phyloP scores from a whole-genome alignment of 2,888 invertebrate genomes.

The Dynastes hyllus region DNA sequence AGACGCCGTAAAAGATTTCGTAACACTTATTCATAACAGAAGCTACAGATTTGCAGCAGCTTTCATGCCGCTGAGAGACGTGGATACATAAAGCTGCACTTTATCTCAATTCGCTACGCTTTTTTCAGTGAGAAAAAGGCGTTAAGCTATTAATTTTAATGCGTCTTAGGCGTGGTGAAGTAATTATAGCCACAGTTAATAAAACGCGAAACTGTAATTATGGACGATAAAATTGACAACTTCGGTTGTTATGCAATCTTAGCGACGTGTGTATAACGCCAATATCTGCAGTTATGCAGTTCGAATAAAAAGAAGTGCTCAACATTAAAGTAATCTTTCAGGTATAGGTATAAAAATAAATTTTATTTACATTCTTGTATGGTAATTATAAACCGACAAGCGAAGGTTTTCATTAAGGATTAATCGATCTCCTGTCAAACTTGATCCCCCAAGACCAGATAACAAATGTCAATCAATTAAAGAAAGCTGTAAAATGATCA shows the following conservation, averaged over 20 bases:
- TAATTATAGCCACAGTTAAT: constrained; percentile 29
- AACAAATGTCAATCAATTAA: too few relatives aligned
- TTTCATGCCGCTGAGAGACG: constrained; percentile 14
- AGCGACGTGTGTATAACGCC: constrained; percentile 4
- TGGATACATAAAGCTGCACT: constrained; percentile 17
- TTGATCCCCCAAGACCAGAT: too few relatives aligned
- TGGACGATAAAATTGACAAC: constrained; percentile 32
- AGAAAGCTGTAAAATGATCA: too few relatives aligned
- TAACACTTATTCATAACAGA: too few relatives aligned
- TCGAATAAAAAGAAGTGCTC: neutral
- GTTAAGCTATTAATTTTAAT: constrained; percentile 37
- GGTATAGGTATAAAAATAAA: too few relatives aligned
- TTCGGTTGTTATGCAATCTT: constrained; percentile 17
- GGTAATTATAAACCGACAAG: too few relatives aligned
- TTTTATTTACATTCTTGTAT: too few relatives aligned
- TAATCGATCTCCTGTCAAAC: too few relatives aligned
- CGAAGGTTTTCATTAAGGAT: too few relatives aligned
- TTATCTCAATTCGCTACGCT: constrained; percentile 26
- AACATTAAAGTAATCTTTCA: too few relatives aligned
- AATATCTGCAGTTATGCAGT: constrained; percentile 3
- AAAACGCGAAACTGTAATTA: constrained; percentile 34
- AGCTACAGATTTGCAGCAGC: too few relatives aligned
- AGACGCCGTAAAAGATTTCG: too few relatives aligned
- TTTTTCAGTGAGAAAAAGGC: constrained; percentile 32
- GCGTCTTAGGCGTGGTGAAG: constrained; percentile 16